Conservation (phyloP, 1,140 invertebrate genomes). For the Hypsibius dujardini region DNA sequence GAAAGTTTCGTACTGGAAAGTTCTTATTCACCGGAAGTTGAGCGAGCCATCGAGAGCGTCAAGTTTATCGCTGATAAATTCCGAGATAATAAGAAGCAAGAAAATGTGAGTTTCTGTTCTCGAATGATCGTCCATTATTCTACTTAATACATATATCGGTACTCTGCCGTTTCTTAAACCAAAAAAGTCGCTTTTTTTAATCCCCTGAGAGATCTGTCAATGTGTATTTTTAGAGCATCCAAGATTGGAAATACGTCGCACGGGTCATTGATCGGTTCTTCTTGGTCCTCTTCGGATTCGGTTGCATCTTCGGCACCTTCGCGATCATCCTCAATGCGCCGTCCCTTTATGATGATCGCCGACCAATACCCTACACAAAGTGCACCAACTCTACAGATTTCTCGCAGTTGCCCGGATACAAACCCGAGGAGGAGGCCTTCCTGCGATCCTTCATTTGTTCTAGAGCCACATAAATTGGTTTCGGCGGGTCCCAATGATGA, state of each 20-base stretch:
- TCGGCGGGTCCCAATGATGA: too few relatives aligned
- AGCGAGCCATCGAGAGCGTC: slow-evolving; percentile 75
- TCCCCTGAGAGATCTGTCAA: too few relatives aligned
- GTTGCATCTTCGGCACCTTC: slow-evolving; percentile 35
- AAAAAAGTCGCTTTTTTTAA: too few relatives aligned
- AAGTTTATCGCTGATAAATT: slow-evolving; percentile 92
- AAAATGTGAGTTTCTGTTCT: slow-evolving; percentile 4
- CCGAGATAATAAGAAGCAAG: slow-evolving; percentile 64
- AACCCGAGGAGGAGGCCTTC: too few relatives aligned
- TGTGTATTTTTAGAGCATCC: slow-evolving; percentile 29
- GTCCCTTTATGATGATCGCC: slow-evolving; percentile 33
- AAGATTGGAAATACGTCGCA: slow-evolving; percentile 40
- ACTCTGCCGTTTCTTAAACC: too few relatives aligned
- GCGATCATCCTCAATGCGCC: slow-evolving; percentile 37
- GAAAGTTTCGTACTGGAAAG: background rate
- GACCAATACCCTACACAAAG: slow-evolving; percentile 25
- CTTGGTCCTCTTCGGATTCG: slow-evolving; percentile 36
- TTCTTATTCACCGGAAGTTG: slow-evolving; percentile 56
- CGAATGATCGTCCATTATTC: too few relatives aligned
- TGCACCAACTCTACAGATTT: background rate
- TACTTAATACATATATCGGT: too few relatives aligned
- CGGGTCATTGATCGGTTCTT: slow-evolving; percentile 39
- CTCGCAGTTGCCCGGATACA: background rate
- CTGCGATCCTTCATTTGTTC: too few relatives aligned
- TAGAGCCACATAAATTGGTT: too few relatives aligned